phyloP scores from a whole-genome alignment of 2,797 vertebrate species.

The Leptodactylus fallax region DNA sequence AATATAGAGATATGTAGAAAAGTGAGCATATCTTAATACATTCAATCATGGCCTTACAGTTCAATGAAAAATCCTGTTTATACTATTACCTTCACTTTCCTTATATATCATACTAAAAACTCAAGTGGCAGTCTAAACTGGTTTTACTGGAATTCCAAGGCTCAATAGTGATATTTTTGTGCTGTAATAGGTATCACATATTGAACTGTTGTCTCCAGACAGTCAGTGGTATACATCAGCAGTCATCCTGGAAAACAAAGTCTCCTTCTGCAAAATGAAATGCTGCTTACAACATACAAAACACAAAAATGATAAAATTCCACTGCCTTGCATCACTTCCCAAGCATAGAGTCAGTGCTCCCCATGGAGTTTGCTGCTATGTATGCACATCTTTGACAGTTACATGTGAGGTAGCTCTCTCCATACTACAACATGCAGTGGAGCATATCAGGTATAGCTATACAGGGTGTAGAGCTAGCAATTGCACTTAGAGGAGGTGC shows the following conservation, averaged over 20 bases:
- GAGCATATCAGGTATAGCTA: neutral
- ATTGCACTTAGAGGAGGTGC: too few species aligned
- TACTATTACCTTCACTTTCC: too few species aligned
- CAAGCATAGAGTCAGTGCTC: too few species aligned
- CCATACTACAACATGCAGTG: neutral
- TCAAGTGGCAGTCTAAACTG: neutral
- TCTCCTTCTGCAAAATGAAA: neutral
- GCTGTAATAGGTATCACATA: neutral
- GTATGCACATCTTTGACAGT: too few species aligned
- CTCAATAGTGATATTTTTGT: neutral
- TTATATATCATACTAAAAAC: too few species aligned
- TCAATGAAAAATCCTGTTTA: too few species aligned
- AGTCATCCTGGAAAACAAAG: neutral
- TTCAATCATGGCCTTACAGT: too few species aligned
- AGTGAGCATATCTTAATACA: too few species aligned
- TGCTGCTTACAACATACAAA: neutral
- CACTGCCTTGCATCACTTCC: neutral
- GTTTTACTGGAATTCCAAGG: neutral
- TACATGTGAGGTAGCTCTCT: too few species aligned
- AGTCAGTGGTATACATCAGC: neutral
- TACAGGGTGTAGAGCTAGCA: neutral
- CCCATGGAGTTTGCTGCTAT: too few species aligned
- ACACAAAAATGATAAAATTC: neutral
- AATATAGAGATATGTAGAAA: too few species aligned
- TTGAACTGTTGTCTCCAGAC: neutral